Conservation (phyloP, 2,797 vertebrate species). For the Rhinatrema bivittatum region DNA sequence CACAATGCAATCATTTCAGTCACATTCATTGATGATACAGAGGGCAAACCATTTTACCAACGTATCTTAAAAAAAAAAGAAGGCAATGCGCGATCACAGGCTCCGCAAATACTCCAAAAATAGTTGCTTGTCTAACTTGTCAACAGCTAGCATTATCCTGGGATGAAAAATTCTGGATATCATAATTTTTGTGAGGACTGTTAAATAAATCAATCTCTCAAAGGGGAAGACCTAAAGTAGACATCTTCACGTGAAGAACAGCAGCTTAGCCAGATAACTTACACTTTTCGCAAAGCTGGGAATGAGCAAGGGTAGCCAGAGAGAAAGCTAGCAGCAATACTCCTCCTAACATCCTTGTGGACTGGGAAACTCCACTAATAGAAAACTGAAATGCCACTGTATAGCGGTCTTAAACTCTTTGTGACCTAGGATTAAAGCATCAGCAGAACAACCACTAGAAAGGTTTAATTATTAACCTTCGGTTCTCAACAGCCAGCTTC, state of each 20-base stretch:
- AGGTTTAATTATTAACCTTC: conserved; percentile 62
- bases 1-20: conserved; percentile 4
- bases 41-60: too few relatives aligned
- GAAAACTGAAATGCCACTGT: conserved; percentile 19
- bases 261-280: conserved; percentile 28
- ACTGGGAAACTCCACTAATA: conserved; percentile 31
- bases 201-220: too few relatives aligned
- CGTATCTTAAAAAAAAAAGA: too few relatives aligned
- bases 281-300: conserved; percentile 67
- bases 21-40: too few relatives aligned
- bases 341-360: conserved; percentile 59
- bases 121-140: too few relatives aligned
- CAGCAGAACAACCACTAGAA: conserved; percentile 32
- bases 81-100: too few relatives aligned
- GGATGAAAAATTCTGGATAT: too few relatives aligned
- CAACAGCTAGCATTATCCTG: too few relatives aligned
- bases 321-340: conserved; percentile 49
- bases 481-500: conserved; percentile 17
- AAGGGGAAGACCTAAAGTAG: too few relatives aligned
- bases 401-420: conserved; percentile 53
- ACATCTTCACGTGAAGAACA: too few relatives aligned
- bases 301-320: conserved; percentile 32
- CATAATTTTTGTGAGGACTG: too few relatives aligned
- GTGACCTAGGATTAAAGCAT: conserved; percentile 48
- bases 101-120: too few relatives aligned